Conservation (phyloP, 2,888 invertebrate species). For the Nomada ruficornis region DNA sequence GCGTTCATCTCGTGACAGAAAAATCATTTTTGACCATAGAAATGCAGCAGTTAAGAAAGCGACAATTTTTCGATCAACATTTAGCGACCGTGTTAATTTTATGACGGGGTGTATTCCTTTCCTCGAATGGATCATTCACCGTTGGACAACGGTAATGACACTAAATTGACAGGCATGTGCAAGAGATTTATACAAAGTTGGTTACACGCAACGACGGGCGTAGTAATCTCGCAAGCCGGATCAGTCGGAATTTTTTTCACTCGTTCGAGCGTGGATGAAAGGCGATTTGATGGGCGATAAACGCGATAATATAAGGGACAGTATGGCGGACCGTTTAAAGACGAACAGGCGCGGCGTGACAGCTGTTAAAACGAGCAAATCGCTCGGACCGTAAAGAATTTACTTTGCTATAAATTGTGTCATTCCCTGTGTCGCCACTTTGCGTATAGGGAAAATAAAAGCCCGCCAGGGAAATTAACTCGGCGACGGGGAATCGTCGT, state of each 20-base stretch:
- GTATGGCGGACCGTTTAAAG: slow-evolving; percentile 23
- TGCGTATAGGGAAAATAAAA: slow-evolving; percentile 8
- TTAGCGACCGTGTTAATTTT: too few species aligned
- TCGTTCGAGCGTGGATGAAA: slow-evolving; percentile 29
- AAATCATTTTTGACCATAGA: too few species aligned
- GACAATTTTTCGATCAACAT: too few species aligned
- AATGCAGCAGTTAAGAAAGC: too few species aligned
- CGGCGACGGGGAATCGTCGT: slow-evolving; percentile 9
- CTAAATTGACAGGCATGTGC: slow-evolving; percentile 56
- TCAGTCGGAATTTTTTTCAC: not conserved
- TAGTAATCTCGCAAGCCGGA: slow-evolving; percentile 39
- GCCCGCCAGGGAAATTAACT: slow-evolving; percentile 42
- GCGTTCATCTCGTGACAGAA: not conserved
- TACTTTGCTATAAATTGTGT: slow-evolving; percentile 56
- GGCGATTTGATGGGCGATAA: slow-evolving; percentile 65
- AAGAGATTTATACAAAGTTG: slow-evolving; percentile 52
- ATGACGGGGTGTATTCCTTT: too few species aligned
- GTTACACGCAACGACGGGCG: slow-evolving; percentile 18
- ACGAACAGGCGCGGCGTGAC: slow-evolving; percentile 36
- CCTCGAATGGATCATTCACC: not conserved
- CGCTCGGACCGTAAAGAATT: slow-evolving; percentile 23
- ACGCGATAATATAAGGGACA: slow-evolving; percentile 56
- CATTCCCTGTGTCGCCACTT: slow-evolving; percentile 15
- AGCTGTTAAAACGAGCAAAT: slow-evolving; percentile 35
- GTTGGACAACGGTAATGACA: not conserved